Conservation (phyloP, 2,797 vertebrate genomes). For the Epinephelus coioides region DNA sequence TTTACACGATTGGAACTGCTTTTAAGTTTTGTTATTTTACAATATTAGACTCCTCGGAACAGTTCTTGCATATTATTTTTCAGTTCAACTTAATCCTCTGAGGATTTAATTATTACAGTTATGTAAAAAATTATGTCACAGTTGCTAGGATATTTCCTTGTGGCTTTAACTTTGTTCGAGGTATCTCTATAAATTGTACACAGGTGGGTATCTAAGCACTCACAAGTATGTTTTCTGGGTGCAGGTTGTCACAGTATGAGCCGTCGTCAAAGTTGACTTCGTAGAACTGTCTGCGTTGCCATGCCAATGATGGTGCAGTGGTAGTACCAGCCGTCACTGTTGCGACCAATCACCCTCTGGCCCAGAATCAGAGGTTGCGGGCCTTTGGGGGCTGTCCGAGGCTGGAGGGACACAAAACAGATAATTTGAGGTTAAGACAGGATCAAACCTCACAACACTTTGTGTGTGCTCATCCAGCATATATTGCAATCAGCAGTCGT, state of each 20-base stretch:
- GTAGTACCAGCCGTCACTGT: slow-evolving; percentile 92
- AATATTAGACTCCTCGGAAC: neutral
- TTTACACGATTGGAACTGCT: neutral
- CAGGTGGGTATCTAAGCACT: slow-evolving; percentile 62
- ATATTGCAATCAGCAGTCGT: neutral
- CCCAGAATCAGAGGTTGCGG: slow-evolving; percentile 86
- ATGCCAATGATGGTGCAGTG: slow-evolving; percentile 92
- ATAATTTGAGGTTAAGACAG: neutral
- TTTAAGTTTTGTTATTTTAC: neutral
- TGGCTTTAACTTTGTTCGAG: neutral
- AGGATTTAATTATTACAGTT: slow-evolving; percentile 12
- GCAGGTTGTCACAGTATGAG: slow-evolving; percentile 96
- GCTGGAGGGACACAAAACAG: slow-evolving; percentile 34
- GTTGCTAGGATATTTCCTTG: neutral
- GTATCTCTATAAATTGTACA: too few relatives aligned
- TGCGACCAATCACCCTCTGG: slow-evolving; percentile 93
- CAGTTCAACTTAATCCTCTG: neutral
- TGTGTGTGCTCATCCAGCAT: neutral
- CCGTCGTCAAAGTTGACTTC: slow-evolving; percentile 98
- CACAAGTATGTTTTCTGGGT: slow-evolving; percentile 94
- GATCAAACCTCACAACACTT: neutral
- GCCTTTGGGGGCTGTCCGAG: slow-evolving; percentile 60
- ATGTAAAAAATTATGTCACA: neutral
- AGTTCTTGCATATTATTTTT: neutral
- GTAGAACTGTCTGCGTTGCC: slow-evolving; percentile 91